phyloP scores from a whole-genome alignment of 2,797 vertebrate genomes.

The Melanotaenia trifasciata region DNA sequence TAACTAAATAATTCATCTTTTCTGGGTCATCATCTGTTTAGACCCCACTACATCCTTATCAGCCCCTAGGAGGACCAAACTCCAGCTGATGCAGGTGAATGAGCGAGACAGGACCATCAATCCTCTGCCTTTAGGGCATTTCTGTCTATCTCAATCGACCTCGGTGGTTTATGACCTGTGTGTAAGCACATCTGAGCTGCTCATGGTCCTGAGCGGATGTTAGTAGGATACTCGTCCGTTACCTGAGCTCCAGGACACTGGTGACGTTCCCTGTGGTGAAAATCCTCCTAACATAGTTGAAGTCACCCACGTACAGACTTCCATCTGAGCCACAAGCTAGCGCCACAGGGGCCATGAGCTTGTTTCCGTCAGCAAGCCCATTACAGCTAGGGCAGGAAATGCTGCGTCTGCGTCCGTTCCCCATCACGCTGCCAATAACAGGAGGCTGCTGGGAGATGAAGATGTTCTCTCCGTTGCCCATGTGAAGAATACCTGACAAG shows the following conservation, averaged over 20 bases:
- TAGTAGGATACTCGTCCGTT: constrained; percentile 55
- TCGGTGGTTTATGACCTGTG: constrained; percentile 64
- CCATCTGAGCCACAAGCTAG: constrained; percentile 94
- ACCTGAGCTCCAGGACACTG: constrained; percentile 97
- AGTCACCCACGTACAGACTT: constrained; percentile 97
- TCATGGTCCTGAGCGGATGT: constrained; percentile 44
- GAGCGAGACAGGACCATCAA: constrained; percentile 62
- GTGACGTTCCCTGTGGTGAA: constrained; percentile 98
- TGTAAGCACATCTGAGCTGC: constrained; percentile 59
- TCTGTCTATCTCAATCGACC: constrained; percentile 65
- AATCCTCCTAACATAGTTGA: constrained; percentile 98
- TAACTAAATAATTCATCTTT: constrained; percentile 36
- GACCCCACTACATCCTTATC: constrained; percentile 41
- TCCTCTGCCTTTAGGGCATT: constrained; percentile 66
- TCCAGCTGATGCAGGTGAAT: constrained; percentile 73
- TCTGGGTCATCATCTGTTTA: constrained; percentile 30
- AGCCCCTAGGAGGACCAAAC: constrained; percentile 41
- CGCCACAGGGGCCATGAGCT: constrained; percentile 95
- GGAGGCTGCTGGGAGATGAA: constrained; percentile 98
- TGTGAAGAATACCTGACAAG: constrained; percentile 94
- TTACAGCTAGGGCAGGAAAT: constrained; percentile 99
- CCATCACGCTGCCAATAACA: constrained; percentile 97
- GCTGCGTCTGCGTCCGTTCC: constrained; percentile 94
- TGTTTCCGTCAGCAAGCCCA: constrained; percentile 97
- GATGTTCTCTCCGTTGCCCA: constrained; percentile 97